Conservation (phyloP, 2,113 vertebrate genomes). For the Oryzias curvinotus region DNA sequence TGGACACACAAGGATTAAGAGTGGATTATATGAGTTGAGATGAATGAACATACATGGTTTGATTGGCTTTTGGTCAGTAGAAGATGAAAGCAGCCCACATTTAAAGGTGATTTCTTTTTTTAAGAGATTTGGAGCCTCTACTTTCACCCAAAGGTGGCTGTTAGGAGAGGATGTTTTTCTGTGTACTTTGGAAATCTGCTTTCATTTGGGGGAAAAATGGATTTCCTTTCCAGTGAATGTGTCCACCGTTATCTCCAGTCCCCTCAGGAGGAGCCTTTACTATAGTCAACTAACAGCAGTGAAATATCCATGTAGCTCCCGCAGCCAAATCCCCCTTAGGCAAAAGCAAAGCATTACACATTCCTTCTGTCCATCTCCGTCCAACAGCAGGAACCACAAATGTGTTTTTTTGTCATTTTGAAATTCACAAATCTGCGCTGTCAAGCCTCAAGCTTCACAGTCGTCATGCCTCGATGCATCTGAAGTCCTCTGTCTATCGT, state of each 20-base stretch:
- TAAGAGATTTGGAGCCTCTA: constrained; percentile 23
- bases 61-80: constrained; percentile 28
- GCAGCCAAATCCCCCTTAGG: constrained; percentile 59
- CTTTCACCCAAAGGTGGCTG: constrained; percentile 31
- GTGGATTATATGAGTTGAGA: constrained; percentile 38
- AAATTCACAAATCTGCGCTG: constrained; percentile 52
- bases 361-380: constrained; percentile 8
- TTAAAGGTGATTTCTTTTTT: constrained; percentile 25
- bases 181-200: constrained; percentile 40
- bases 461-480: constrained; percentile 41
- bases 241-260: constrained; percentile 31
- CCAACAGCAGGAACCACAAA: constrained; percentile 42
- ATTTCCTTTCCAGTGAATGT: constrained; percentile 39
- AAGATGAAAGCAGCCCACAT: constrained; percentile 43
- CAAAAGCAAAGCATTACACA: constrained; percentile 36
- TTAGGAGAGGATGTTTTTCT: constrained; percentile 41
- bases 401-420: constrained; percentile 45
- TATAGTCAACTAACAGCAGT: constrained; percentile 50
- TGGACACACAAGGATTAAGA: constrained; percentile 16
- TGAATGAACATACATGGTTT: constrained; percentile 13
- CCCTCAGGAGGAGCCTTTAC: constrained; percentile 41
- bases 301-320: constrained; percentile 53
- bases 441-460: constrained; percentile 44
- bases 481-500: constrained; percentile 46
- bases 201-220: constrained; percentile 14